phyloP scores from a whole-genome alignment of 2,113 vertebrate species.

The Menidia beryllina region DNA sequence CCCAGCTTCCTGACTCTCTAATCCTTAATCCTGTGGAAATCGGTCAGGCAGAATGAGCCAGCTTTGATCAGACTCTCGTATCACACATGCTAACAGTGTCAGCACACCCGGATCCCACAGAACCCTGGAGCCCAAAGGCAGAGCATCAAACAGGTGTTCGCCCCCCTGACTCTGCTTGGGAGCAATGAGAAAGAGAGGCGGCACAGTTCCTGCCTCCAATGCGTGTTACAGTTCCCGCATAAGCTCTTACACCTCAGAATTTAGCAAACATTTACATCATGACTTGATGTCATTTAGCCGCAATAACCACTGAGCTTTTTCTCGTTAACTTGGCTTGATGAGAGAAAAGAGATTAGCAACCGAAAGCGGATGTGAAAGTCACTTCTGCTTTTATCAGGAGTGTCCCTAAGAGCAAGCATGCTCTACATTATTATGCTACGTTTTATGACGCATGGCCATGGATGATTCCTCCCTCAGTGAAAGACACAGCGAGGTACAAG shows the following conservation, averaged over 20 bases:
- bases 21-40: constrained; percentile 86
- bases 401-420: constrained; percentile 27
- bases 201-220: constrained; percentile 34
- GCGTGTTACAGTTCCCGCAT: constrained; percentile 16
- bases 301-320: constrained; percentile 19
- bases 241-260: constrained; percentile 9
- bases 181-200: constrained; percentile 39
- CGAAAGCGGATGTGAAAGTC: constrained; percentile 30
- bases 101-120: constrained; percentile 80
- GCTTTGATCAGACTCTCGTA: constrained; percentile 85
- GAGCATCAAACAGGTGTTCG: constrained; percentile 71
- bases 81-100: constrained; percentile 81
- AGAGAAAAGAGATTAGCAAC: constrained; percentile 29
- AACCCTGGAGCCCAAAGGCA: constrained; percentile 70
- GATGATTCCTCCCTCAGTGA: constrained; percentile 43
- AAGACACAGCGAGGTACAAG: constrained; percentile 29
- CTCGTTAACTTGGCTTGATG: constrained; percentile 14
- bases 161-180: constrained; percentile 50
- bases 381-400: constrained; percentile 11
- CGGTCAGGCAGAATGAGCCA: constrained; percentile 82
- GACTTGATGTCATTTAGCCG: constrained; percentile 21
- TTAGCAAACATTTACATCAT: constrained; percentile 16
- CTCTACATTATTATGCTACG: constrained; percentile 39
- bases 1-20: constrained; percentile 81
- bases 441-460: constrained; percentile 25